These are phyloP conservation scores for Omphaloscelis lunosa DNA, from an alignment of 2,888 invertebrate genomes.

Conservation along the genomic window DNA sequence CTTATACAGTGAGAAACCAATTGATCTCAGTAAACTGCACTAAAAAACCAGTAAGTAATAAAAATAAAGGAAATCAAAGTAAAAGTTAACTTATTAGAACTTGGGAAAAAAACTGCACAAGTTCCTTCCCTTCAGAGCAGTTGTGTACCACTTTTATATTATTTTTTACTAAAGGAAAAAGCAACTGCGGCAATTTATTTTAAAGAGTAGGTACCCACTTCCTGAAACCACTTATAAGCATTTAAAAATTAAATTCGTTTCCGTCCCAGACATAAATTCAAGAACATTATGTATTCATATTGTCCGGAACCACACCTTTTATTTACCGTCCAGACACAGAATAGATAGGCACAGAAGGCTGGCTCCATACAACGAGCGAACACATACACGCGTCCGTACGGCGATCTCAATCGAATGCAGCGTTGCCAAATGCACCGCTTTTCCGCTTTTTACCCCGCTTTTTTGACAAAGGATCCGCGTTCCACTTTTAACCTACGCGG, in stretches of 20 bases:
- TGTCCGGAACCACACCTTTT: conserved; percentile 7
- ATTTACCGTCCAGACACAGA: conserved; percentile 4
- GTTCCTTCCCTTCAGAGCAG: background rate
- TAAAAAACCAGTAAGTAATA: too few relatives aligned
- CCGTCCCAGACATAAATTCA: conserved; percentile 17
- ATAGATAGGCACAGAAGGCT: background rate
- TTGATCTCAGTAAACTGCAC: too few relatives aligned
- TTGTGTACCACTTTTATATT: too few relatives aligned
- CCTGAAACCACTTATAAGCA: conserved; percentile 16
- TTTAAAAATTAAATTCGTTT: conserved; percentile 26
- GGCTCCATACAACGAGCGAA: background rate
- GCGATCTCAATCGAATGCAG: too few relatives aligned
- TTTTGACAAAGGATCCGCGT: too few relatives aligned
- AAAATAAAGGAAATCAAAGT: background rate
- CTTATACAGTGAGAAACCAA: too few relatives aligned
- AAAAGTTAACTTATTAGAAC: background rate
- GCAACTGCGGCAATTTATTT: background rate
- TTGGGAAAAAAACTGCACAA: background rate
- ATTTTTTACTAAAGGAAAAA: background rate
- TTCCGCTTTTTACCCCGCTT: too few relatives aligned
- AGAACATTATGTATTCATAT: conserved; percentile 32
- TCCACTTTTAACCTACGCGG: too few relatives aligned
- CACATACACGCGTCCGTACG: too few relatives aligned
- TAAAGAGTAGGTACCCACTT: background rate
- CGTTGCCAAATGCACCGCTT: too few relatives aligned